These are phyloP conservation scores for Dasyprocta punctata DNA, from an alignment of 2,113 vertebrate species.

Conservation along the genomic window DNA sequence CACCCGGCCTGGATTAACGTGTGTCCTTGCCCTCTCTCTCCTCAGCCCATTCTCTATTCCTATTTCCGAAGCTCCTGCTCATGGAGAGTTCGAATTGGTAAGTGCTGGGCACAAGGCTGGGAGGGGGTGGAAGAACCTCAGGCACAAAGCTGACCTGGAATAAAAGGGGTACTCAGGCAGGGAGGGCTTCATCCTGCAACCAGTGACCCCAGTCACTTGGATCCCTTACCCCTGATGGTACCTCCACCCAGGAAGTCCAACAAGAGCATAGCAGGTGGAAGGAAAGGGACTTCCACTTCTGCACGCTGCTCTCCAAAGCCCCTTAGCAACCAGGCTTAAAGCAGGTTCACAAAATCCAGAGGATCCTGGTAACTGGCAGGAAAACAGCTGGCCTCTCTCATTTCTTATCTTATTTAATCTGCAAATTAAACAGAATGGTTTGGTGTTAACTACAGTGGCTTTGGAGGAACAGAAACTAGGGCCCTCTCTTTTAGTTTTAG, in stretches of 20 bases:
- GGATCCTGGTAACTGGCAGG: constrained; percentile 48
- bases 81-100: constrained; percentile 98
- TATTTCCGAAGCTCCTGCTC: constrained; percentile 99
- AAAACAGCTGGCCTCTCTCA: constrained; percentile 60
- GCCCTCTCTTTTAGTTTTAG: background rate
- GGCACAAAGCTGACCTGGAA: background rate
- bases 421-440: constrained; percentile 57
- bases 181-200: background rate
- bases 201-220: background rate
- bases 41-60: constrained; percentile 94
- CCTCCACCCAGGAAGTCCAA: background rate
- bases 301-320: background rate
- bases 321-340: constrained; percentile 20
- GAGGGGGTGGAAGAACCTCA: background rate
- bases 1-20: background rate
- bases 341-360: constrained; percentile 41
- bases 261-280: background rate
- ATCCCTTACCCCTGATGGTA: background rate
- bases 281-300: background rate
- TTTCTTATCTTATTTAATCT: constrained; percentile 56
- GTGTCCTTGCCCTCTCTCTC: constrained; percentile 44
- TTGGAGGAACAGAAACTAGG: background rate
- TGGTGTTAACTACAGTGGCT: background rate
- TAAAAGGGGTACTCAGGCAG: background rate
- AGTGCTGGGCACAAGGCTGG: constrained; percentile 72